Evolutionary conservation across 2,113 vertebrate genomes (phyloP).

Genomic region (Etia nguti): DNA sequence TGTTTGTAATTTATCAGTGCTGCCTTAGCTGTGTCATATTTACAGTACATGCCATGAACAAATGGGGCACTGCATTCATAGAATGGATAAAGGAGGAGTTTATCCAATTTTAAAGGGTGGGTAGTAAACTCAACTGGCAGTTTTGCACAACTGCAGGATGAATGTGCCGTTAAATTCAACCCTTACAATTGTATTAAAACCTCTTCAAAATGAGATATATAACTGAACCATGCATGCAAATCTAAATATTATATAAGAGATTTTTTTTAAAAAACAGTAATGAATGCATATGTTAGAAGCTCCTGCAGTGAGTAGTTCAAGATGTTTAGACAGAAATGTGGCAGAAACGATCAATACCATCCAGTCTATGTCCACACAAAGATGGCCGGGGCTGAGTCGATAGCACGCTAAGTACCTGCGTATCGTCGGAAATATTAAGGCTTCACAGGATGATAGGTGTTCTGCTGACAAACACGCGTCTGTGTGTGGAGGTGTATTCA

Average conservation of each 20-base stretch:
- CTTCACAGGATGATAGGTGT: conserved; percentile 7
- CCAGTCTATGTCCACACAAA: background rate
- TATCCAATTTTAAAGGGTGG: background rate
- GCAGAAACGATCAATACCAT: conserved; percentile 27
- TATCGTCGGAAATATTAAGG: conserved; percentile 13
- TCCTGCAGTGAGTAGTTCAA: background rate
- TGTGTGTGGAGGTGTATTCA: conserved; percentile 31
- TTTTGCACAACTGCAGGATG: background rate
- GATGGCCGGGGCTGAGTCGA: conserved; percentile 14
- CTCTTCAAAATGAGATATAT: background rate
- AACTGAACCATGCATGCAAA: background rate
- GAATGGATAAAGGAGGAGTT: background rate
- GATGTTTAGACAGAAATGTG: background rate
- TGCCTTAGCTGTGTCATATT: background rate
- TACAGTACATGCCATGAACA: background rate
- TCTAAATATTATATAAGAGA: background rate
- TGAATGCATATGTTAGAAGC: background rate
- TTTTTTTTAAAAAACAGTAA: background rate
- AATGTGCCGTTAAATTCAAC: background rate
- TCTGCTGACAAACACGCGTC: background rate
- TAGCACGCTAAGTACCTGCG: background rate
- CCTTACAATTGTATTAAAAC: background rate
- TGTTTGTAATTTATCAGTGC: conserved; percentile 6
- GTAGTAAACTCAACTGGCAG: background rate
- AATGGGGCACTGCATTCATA: background rate